Conservation (phyloP, 2,113 vertebrate species). For the Benitochromis conjunctus region DNA sequence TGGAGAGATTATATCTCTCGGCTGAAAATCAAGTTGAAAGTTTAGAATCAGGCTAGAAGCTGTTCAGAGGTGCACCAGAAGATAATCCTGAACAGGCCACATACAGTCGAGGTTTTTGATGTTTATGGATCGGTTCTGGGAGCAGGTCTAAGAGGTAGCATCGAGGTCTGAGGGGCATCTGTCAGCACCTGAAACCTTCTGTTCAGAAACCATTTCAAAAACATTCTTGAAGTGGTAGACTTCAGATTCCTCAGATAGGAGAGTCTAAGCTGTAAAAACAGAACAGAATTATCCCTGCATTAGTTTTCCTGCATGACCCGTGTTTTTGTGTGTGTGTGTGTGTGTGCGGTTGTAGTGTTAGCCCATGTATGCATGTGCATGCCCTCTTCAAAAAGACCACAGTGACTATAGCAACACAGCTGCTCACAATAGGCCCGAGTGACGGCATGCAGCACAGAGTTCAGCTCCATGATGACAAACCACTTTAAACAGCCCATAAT, state of each 20-base stretch:
- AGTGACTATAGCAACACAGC: constrained; percentile 34
- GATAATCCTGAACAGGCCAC: not conserved
- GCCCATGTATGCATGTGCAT: not conserved
- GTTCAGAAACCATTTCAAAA: not conserved
- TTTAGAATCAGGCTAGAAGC: not conserved
- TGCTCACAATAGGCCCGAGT: constrained; percentile 21
- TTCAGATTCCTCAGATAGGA: not conserved
- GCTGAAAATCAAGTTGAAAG: not conserved
- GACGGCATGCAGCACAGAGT: constrained; percentile 17
- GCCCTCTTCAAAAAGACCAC: constrained; percentile 39
- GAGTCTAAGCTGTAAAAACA: constrained; percentile 3
- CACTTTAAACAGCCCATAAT: constrained; percentile 46
- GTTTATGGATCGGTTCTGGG: not conserved
- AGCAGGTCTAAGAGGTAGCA: fast-evolving
- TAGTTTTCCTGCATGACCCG: constrained; percentile 3
- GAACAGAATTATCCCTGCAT: not conserved
- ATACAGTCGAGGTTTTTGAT: not conserved
- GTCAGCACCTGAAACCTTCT: not conserved
- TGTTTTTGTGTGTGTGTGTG: not conserved
- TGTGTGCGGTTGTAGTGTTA: not conserved
- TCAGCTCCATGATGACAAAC: constrained; percentile 39
- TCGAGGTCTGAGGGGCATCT: not conserved
- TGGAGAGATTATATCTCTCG: no score
- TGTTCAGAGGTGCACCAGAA: fast-evolving
- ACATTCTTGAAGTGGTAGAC: not conserved